Conservation (phyloP, 2,113 vertebrate species). For the Osmerus eperlanus region DNA sequence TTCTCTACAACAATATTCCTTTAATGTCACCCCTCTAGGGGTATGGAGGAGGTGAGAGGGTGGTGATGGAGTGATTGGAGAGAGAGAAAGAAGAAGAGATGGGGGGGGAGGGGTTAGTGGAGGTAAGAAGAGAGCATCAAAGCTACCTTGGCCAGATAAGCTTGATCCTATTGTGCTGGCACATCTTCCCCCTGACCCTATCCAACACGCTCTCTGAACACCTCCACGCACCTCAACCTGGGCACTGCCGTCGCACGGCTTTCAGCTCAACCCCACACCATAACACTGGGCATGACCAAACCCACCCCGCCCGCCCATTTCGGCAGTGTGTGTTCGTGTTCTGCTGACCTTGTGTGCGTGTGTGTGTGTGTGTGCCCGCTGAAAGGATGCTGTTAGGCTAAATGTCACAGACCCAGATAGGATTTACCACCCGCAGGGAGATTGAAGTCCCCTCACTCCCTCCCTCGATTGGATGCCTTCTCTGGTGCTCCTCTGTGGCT, state of each 20-base stretch:
- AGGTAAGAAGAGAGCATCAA: neutral
- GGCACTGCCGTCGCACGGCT: too few relatives aligned
- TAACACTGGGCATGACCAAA: neutral
- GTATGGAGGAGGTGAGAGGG: neutral
- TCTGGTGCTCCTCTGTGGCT: neutral
- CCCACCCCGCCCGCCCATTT: neutral
- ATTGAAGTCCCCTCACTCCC: neutral
- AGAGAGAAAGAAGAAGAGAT: neutral
- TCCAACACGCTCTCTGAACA: too few relatives aligned
- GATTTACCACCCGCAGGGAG: neutral
- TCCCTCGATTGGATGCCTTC: neutral
- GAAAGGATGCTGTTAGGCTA: neutral
- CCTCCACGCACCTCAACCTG: too few relatives aligned
- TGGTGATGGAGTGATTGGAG: neutral
- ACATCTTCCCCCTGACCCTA: too few relatives aligned
- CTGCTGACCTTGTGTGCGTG: neutral
- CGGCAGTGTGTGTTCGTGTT: neutral
- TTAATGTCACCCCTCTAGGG: slow-evolving; percentile 4
- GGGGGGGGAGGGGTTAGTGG: neutral
- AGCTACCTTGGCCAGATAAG: too few relatives aligned
- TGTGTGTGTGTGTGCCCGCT: slow-evolving; percentile 2
- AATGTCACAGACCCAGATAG: slow-evolving; percentile 4
- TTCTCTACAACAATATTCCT: neutral
- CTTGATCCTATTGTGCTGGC: too few relatives aligned
- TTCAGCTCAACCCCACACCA: too few relatives aligned